Conservation (phyloP, 2,113 vertebrate genomes). For the Zootoca vivipara region DNA sequence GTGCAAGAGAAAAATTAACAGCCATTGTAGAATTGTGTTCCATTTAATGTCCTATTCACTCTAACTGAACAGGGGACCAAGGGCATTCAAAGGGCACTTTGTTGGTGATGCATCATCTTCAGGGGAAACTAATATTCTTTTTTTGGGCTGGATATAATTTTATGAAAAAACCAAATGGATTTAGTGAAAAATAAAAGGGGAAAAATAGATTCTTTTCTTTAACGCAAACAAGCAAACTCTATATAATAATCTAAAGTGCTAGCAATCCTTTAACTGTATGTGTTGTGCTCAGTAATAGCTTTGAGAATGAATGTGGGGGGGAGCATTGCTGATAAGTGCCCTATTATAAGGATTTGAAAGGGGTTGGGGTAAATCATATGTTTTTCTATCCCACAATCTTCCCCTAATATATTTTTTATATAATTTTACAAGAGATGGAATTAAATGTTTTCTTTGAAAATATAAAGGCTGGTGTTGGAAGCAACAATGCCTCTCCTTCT, state of each 20-base stretch:
- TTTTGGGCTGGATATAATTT: constrained; percentile 63
- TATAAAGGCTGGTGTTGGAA: not conserved
- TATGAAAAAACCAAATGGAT: constrained; percentile 60
- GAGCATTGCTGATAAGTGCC: constrained; percentile 51
- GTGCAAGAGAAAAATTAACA: constrained; percentile 51
- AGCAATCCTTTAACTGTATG: constrained; percentile 47
- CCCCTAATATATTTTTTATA: constrained; percentile 1
- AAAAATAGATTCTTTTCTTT: not conserved
- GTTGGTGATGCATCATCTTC: constrained; percentile 58
- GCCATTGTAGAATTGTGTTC: constrained; percentile 24
- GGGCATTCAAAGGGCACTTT: constrained; percentile 63
- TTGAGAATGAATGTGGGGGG: not conserved
- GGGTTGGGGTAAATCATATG: constrained; percentile 20
- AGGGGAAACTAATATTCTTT: constrained; percentile 60
- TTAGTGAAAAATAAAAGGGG: constrained; percentile 59
- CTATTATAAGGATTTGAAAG: constrained; percentile 64
- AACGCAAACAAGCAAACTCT: not conserved
- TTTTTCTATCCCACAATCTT: not conserved
- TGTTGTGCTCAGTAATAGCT: constrained; percentile 37
- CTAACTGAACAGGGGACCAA: constrained; percentile 56
- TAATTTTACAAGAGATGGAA: constrained; percentile 4
- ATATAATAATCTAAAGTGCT: constrained; percentile 53
- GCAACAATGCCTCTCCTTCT: not conserved
- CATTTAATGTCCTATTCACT: constrained; percentile 57
- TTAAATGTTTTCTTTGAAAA: not conserved